Percentiles rank a stretch among this genome's conserved stretches.
Evolutionary conservation across 2,113 vertebrate genomes (phyloP).

Genomic region (Chascanopsetta lugubris): DNA sequence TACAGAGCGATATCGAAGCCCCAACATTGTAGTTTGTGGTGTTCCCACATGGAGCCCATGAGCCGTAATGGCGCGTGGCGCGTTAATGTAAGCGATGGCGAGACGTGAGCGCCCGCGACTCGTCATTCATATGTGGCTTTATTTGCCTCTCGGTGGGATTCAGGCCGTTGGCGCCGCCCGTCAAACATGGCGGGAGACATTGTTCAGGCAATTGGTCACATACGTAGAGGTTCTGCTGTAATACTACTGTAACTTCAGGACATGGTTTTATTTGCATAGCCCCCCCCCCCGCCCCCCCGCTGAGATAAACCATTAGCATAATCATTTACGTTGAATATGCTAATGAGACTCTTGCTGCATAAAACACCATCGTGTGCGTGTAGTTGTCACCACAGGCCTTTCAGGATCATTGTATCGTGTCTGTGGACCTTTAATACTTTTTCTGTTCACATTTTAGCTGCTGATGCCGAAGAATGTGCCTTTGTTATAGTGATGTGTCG

Average conservation of each 20-base stretch:
- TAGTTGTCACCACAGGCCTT: slow-evolving; percentile 48
- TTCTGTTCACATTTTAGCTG: slow-evolving; percentile 49
- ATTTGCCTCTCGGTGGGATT: slow-evolving; percentile 70
- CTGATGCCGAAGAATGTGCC: slow-evolving; percentile 11
- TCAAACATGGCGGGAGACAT: slow-evolving; percentile 40
- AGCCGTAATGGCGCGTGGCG: slow-evolving; percentile 60
- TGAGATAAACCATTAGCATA: slow-evolving; percentile 58
- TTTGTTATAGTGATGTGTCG: slow-evolving; percentile 21
- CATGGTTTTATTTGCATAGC: slow-evolving; percentile 57
- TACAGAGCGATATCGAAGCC: slow-evolving; percentile 43
- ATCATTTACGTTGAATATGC: slow-evolving; percentile 55
- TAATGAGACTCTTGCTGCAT: slow-evolving; percentile 46
- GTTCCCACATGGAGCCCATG: slow-evolving; percentile 43
- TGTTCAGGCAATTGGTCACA: slow-evolving; percentile 29
- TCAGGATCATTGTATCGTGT: slow-evolving; percentile 50
- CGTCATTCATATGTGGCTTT: slow-evolving; percentile 58
- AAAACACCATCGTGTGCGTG: slow-evolving; percentile 32
- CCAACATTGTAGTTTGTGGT: slow-evolving; percentile 47
- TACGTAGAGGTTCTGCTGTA: slow-evolving; percentile 16
- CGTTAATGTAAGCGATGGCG: slow-evolving; percentile 57
- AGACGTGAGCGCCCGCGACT: slow-evolving; percentile 54
- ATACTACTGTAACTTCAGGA: slow-evolving; percentile 49
- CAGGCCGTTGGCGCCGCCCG: slow-evolving; percentile 33
- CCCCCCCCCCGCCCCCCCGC: slow-evolving; percentile 40
- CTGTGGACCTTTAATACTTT: slow-evolving; percentile 43